Percentiles rank a stretch among this genome's conserved stretches.
Evolutionary conservation across 2,113 vertebrate genomes (phyloP).

Genomic region (Mormyrus iriodes): DNA sequence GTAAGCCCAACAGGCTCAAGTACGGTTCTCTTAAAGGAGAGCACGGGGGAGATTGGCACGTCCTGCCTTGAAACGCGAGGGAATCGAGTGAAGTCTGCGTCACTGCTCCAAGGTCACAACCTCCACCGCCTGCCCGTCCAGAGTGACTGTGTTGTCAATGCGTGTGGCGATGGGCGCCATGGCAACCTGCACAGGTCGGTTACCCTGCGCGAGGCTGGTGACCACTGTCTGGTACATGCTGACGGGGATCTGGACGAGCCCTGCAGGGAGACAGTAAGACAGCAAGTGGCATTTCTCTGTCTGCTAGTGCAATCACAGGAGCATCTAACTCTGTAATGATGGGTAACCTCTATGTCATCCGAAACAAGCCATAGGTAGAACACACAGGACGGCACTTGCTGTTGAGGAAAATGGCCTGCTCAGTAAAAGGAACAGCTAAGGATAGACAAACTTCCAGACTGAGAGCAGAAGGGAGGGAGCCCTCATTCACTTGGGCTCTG

Average conservation of each 20-base stretch:
- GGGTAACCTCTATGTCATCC: neutral
- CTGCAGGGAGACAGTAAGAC: constrained; percentile 53
- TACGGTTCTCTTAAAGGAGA: neutral
- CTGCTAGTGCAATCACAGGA: neutral
- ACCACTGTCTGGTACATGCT: constrained; percentile 99
- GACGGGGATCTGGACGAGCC: constrained; percentile 92
- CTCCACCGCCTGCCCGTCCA: constrained; percentile 94
- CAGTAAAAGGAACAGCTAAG: neutral
- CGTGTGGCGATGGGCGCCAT: constrained; percentile 90
- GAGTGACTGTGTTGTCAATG: constrained; percentile 88
- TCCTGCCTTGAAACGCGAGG: constrained; percentile 18
- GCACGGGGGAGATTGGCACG: neutral
- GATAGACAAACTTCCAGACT: neutral
- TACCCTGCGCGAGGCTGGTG: constrained; percentile 92
- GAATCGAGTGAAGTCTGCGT: constrained; percentile 34
- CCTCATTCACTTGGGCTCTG: neutral
- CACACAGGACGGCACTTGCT: neutral
- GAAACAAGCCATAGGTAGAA: neutral
- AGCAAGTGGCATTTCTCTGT: neutral
- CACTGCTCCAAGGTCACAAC: constrained; percentile 95
- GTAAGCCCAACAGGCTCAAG: neutral
- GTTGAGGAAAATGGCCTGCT: neutral
- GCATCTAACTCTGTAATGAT: neutral
- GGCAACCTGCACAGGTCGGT: constrained; percentile 94
- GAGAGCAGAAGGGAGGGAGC: neutral